A percentile compares a stretch with the other conserved stretches of the same genome.
Evolutionary conservation across 2,888 invertebrate genomes (phyloP).

Genomic region (Tolmerus cingulatus): DNA sequence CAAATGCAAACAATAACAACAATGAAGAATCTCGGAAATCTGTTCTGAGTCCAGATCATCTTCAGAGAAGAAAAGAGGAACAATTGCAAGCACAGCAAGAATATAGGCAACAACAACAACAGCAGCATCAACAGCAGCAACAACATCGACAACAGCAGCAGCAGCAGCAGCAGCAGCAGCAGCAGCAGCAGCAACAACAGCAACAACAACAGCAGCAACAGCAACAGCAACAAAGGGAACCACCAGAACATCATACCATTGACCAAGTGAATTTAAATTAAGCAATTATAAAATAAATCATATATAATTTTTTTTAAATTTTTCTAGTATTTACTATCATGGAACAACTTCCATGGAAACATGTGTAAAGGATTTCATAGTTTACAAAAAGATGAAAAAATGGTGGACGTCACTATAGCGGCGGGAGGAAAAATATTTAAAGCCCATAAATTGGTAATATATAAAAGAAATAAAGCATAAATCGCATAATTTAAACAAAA

Average conservation of each 20-base stretch:
- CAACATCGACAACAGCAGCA: slow-evolving; percentile 51
- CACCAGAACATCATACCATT: slow-evolving; percentile 62
- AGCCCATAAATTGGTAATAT: slow-evolving; percentile 73
- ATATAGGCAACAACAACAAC: slow-evolving; percentile 49
- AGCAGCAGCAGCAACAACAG: slow-evolving; percentile 49
- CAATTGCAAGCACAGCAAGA: slow-evolving; percentile 16
- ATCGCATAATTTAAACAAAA: neutral
- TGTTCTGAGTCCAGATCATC: slow-evolving; percentile 4
- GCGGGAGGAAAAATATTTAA: slow-evolving; percentile 76
- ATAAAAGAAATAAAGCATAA: neutral
- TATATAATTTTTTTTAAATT: slow-evolving; percentile 52
- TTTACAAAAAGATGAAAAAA: slow-evolving; percentile 75
- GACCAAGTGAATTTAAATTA: slow-evolving; percentile 54
- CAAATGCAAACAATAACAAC: slow-evolving; percentile 50
- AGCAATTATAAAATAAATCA: neutral
- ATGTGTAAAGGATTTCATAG: slow-evolving; percentile 77
- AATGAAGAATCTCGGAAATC: slow-evolving; percentile 36
- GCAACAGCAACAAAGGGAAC: slow-evolving; percentile 56
- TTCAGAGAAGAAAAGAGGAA: slow-evolving; percentile 19
- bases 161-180: slow-evolving; percentile 54
- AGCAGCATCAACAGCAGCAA: slow-evolving; percentile 52
- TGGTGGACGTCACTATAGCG: slow-evolving; percentile 76
- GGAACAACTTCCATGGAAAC: slow-evolving; percentile 79
- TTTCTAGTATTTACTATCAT: slow-evolving; percentile 73
- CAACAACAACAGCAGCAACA: slow-evolving; percentile 53